Conservation (phyloP, 2,888 invertebrate species). For the Limnephilus rhombicus region DNA sequence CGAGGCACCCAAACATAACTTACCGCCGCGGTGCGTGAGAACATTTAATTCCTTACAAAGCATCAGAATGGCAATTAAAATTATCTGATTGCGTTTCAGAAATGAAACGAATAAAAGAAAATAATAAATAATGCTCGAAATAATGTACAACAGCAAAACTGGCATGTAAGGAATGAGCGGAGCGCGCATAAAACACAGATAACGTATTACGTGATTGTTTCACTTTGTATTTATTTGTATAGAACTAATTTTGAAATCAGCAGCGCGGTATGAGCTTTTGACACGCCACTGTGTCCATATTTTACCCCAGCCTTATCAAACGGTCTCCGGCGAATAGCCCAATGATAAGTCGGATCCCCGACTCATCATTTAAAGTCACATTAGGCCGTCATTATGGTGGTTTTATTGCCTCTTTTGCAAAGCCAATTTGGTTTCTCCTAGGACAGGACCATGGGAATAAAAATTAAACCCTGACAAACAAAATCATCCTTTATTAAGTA, state of each 20-base stretch:
- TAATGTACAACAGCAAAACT: constrained; percentile 49
- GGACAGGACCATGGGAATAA: constrained; percentile 19
- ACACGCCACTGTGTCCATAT: constrained; percentile 64
- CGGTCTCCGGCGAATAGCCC: constrained; percentile 47
- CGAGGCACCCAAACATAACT: constrained; percentile 46
- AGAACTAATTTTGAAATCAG: constrained; percentile 65
- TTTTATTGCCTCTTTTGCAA: constrained; percentile 18
- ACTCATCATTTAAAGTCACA: constrained; percentile 31
- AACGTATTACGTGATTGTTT: constrained; percentile 61
- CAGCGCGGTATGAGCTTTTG: constrained; percentile 61
- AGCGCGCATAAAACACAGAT: constrained; percentile 57
- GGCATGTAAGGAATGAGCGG: constrained; percentile 54
- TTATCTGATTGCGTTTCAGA: constrained; percentile 65
- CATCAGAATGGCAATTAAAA: constrained; percentile 66
- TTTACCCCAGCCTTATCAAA: constrained; percentile 58
- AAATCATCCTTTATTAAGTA: background rate
- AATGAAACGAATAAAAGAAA: constrained; percentile 65
- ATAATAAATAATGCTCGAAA: constrained; percentile 64
- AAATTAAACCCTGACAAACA: constrained; percentile 4
- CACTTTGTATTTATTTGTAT: constrained; percentile 65
- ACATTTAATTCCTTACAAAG: constrained; percentile 64
- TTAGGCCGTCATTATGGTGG: constrained; percentile 14
- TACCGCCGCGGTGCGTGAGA: constrained; percentile 64
- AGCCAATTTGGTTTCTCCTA: constrained; percentile 9
- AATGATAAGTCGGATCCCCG: constrained; percentile 50